These are phyloP conservation scores for Caenorhabditis sp. DNA, from an alignment of 2,888 invertebrate genomes.

Conservation along the genomic window DNA sequence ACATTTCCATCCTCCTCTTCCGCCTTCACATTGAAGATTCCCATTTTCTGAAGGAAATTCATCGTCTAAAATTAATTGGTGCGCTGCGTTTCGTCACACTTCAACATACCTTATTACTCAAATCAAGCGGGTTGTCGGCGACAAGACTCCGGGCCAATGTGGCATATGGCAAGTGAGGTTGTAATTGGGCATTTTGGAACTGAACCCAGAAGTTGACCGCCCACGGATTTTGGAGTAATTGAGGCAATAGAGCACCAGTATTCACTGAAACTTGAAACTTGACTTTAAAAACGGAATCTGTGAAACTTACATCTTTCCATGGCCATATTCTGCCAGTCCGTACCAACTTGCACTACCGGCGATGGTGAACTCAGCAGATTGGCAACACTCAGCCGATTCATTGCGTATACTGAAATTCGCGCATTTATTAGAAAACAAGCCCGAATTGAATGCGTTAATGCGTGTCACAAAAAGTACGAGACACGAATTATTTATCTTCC, in stretches of 20 bases:
- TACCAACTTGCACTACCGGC: slow-evolving; percentile 13
- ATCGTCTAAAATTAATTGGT: slow-evolving; percentile 38
- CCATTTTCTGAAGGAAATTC: slow-evolving; percentile 42
- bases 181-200: slow-evolving; percentile 45
- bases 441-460: no score
- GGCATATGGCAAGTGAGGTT: slow-evolving; percentile 37
- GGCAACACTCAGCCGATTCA: slow-evolving; percentile 47
- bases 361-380: slow-evolving; percentile 28
- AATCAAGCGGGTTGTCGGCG: slow-evolving; percentile 49
- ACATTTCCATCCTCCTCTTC: slow-evolving; percentile 26
- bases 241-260: slow-evolving; percentile 4
- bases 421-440: slow-evolving; percentile 7
- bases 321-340: slow-evolving; percentile 28
- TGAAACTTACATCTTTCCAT: slow-evolving; percentile 24
- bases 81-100: slow-evolving; percentile 21
- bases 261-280: neutral
- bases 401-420: slow-evolving; percentile 41
- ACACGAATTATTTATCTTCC: slow-evolving; percentile 1
- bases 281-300: neutral
- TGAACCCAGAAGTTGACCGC: slow-evolving; percentile 47
- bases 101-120: slow-evolving; percentile 44
- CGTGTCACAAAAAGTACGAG: slow-evolving; percentile 19
- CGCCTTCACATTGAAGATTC: slow-evolving; percentile 27
- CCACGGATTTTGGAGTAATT: slow-evolving; percentile 44
- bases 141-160: slow-evolving; percentile 26